These are phyloP conservation scores for Uloborus diversus DNA, from an alignment of 1,140 invertebrate species.

Conservation along the genomic window DNA sequence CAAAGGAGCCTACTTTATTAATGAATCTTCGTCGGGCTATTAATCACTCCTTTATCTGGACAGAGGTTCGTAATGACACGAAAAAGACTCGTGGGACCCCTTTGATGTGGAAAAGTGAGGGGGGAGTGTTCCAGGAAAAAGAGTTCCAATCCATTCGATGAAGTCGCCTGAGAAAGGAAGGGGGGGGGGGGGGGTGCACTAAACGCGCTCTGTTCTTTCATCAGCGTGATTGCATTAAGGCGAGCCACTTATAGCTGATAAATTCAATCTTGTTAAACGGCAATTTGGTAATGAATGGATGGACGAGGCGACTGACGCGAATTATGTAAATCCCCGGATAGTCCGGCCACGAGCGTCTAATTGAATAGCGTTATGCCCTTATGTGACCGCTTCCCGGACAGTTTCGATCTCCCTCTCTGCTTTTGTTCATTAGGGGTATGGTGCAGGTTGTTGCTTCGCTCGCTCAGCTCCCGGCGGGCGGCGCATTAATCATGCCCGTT, in stretches of 20 bases:
- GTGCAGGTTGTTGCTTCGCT: too few relatives aligned
- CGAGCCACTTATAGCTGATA: slow-evolving; percentile 57
- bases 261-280: slow-evolving; percentile 59
- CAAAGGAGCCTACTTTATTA: slow-evolving; percentile 52
- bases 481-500: too few relatives aligned
- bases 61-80: slow-evolving; percentile 53
- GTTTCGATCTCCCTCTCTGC: not conserved
- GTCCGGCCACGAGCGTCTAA: slow-evolving; percentile 44
- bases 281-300: slow-evolving; percentile 58
- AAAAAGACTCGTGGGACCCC: slow-evolving; percentile 53
- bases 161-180: not conserved
- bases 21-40: slow-evolving; percentile 47
- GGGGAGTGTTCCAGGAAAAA: not conserved
- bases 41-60: slow-evolving; percentile 56
- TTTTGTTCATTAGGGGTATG: slow-evolving; percentile 22
- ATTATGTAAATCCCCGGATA: slow-evolving; percentile 57
- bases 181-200: not conserved
- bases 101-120: slow-evolving; percentile 42
- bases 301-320: slow-evolving; percentile 26
- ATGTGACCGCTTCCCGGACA: slow-evolving; percentile 20
- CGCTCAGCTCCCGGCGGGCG: too few relatives aligned
- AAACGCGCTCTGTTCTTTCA: slow-evolving; percentile 50
- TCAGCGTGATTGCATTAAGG: slow-evolving; percentile 56
- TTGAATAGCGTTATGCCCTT: slow-evolving; percentile 35
- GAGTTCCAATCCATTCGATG: slow-evolving; percentile 11